Evolutionary conservation across 2,888 invertebrate species (phyloP).

Genomic region (Pegoplata infirma): DNA sequence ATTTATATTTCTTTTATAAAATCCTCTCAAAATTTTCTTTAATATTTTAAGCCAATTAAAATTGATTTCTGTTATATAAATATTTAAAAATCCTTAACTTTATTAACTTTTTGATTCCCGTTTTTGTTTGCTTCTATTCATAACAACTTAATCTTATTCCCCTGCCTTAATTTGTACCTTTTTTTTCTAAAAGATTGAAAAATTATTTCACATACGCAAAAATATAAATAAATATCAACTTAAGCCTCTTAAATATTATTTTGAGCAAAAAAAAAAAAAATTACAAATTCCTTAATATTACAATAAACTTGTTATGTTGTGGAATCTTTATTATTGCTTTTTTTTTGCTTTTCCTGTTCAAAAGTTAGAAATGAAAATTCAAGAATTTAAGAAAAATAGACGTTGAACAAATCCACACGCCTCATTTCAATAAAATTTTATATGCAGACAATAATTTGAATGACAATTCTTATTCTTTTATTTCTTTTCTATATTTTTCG

Average conservation of each 20-base stretch:
- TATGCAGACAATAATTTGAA: constrained; percentile 35
- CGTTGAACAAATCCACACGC: constrained; percentile 28
- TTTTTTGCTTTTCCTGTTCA: background rate
- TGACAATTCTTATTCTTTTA: constrained; percentile 34
- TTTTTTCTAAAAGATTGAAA: background rate
- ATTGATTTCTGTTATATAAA: background rate
- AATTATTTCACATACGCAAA: background rate
- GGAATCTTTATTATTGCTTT: constrained; percentile 6
- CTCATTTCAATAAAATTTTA: constrained; percentile 58
- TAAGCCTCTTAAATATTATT: constrained; percentile 17
- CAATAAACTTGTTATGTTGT: constrained; percentile 10
- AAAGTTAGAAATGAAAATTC: constrained; percentile 1
- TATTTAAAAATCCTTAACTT: background rate
- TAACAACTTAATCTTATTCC: background rate
- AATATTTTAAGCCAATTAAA: background rate
- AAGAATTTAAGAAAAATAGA: background rate
- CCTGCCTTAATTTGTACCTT: background rate
- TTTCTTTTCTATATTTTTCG: background rate
- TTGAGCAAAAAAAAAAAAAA: background rate
- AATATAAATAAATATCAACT: constrained; percentile 2
- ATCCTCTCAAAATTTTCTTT: background rate
- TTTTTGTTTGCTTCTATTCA: background rate
- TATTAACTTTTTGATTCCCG: background rate
- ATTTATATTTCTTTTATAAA: background rate
- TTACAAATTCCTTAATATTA: constrained; percentile 6